Conservation (phyloP, 1,140 invertebrate genomes). For the Drosophila serrata region DNA sequence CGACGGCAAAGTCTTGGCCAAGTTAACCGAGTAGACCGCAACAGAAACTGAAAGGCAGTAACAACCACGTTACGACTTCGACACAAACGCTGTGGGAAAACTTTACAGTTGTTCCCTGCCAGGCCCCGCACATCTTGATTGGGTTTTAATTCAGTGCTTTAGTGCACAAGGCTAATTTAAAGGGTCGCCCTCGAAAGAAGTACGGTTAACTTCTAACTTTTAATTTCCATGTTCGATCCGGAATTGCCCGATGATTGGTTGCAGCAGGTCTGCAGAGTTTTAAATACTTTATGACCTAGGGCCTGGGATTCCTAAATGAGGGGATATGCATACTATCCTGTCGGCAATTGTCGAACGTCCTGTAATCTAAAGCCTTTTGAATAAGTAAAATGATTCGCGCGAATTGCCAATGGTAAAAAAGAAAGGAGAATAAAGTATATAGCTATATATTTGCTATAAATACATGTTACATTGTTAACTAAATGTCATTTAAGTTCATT, state of each 20-base stretch:
- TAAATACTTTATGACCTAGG: constrained; percentile 40
- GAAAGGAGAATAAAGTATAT: neutral
- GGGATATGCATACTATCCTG: neutral
- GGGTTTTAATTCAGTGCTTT: constrained; percentile 71
- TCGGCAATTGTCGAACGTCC: constrained; percentile 1
- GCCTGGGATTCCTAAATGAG: constrained; percentile 5
- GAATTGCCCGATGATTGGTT: constrained; percentile 23
- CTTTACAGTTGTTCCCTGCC: constrained; percentile 54
- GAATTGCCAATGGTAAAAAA: neutral
- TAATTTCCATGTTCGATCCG: constrained; percentile 43
- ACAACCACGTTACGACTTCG: constrained; percentile 49
- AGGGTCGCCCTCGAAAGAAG: constrained; percentile 30
- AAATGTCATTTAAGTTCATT: neutral
- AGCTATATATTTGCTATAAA: neutral
- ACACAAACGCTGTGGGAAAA: constrained; percentile 69
- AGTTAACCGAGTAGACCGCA: constrained; percentile 52
- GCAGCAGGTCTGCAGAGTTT: constrained; percentile 16
- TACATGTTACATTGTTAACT: too few species aligned
- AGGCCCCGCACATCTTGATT: constrained; percentile 58
- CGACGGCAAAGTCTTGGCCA: constrained; percentile 44
- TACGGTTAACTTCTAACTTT: constrained; percentile 41
- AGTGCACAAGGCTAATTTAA: constrained; percentile 56
- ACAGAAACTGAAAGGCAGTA: constrained; percentile 15
- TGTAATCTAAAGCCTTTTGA: constrained; percentile 1
- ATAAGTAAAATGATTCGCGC: constrained; percentile 8